A percentile compares a stretch with the other conserved stretches of the same genome.
These are phyloP conservation scores for Rhinella marina DNA, from an alignment of 2,797 vertebrate species.

Conservation along the genomic window DNA sequence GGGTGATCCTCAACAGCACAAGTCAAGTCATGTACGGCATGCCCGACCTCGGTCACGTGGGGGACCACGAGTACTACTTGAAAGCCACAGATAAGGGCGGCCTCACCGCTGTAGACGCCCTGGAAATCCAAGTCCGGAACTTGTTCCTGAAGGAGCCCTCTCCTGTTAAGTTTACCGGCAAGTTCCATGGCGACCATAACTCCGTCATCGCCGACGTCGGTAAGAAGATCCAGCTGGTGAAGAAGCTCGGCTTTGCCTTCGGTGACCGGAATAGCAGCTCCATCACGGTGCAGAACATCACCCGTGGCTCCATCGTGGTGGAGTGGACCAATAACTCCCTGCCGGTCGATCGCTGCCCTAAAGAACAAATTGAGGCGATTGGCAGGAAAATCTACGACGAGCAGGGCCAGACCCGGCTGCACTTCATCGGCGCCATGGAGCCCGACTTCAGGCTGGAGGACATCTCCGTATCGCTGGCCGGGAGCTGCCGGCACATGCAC, in stretches of 20 bases:
- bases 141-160: conserved; percentile 83
- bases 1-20: conserved; percentile 98
- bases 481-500: conserved; percentile 77
- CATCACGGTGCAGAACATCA: conserved; percentile 87
- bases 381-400: conserved; percentile 81
- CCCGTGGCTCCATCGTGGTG: conserved; percentile 88
- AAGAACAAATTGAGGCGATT: conserved; percentile 84
- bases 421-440: conserved; percentile 80
- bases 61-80: conserved; percentile 95
- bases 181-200: conserved; percentile 84
- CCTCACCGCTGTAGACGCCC: conserved; percentile 87
- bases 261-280: conserved; percentile 94
- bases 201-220: conserved; percentile 83
- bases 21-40: conserved; percentile 97
- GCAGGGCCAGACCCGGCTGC: conserved; percentile 75
- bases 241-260: conserved; percentile 87
- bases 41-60: conserved; percentile 84
- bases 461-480: conserved; percentile 80
- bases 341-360: conserved; percentile 87
- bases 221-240: conserved; percentile 91
- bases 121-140: conserved; percentile 90
- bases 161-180: conserved; percentile 86
- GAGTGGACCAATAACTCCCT: conserved; percentile 97
- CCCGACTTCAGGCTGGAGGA: conserved; percentile 88
- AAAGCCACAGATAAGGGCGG: conserved; percentile 93